phyloP scores from a whole-genome alignment of 2,113 vertebrate genomes.

The Nothocercus julius region DNA sequence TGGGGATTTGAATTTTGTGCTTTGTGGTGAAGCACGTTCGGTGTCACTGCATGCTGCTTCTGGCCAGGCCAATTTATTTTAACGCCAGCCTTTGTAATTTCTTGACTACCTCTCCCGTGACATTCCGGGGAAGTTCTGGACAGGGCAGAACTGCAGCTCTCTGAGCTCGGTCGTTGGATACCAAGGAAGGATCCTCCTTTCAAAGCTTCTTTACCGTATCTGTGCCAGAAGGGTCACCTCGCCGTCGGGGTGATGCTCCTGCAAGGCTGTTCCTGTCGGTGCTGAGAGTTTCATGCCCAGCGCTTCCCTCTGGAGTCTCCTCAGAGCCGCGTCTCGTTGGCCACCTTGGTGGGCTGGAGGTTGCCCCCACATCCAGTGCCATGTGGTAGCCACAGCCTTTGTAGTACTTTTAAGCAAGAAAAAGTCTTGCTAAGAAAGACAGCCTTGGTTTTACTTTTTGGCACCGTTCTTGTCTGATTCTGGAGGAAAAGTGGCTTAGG shows the following conservation, averaged over 20 bases:
- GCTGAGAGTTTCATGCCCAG: background rate
- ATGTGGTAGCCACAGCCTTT: rapidly evolving
- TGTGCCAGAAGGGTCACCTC: background rate
- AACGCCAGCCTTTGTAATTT: background rate
- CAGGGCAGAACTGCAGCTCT: background rate
- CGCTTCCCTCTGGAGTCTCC: rapidly evolving
- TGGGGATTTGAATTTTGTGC: background rate
- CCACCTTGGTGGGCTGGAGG: rapidly evolving
- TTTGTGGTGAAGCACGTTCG: background rate
- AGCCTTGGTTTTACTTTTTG: slow-evolving; percentile 27
- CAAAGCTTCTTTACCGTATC: background rate
- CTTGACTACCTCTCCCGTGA: slow-evolving; percentile 59
- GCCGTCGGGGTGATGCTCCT: background rate
- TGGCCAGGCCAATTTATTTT: background rate
- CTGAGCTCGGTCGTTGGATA: background rate
- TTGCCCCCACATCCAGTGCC: background rate
- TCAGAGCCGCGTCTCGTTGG: background rate
- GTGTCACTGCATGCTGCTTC: rapidly evolving
- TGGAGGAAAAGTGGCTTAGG: background rate
- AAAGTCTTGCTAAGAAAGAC: background rate
- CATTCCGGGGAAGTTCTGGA: background rate
- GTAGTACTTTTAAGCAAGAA: background rate
- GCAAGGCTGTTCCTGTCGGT: background rate
- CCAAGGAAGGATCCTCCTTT: background rate
- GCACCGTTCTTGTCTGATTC: background rate